Percentiles rank a stretch among this genome's conserved stretches.
Conservation (phyloP, 2,888 invertebrate genomes). For the Alviniconcha strummeri region DNA sequence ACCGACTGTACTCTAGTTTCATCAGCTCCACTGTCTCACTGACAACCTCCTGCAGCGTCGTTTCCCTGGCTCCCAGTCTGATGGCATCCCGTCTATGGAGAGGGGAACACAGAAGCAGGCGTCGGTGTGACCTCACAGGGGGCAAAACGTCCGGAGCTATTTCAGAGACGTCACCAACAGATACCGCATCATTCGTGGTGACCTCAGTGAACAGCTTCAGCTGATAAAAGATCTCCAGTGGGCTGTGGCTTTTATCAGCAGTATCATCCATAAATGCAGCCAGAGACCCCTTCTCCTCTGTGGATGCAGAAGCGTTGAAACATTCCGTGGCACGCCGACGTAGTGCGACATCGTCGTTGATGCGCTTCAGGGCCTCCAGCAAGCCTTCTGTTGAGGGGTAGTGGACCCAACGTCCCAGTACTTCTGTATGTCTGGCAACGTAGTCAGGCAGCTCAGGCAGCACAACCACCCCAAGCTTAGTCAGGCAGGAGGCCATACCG, state of each 20-base stretch:
- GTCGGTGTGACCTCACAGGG: background rate
- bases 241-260: background rate
- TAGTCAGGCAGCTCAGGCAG: slow-evolving; percentile 2
- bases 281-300: background rate
- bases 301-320: background rate
- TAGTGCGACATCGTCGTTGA: background rate
- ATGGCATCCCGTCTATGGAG: background rate
- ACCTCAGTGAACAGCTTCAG: background rate
- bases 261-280: background rate
- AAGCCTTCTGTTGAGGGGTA: background rate
- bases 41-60: background rate
- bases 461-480: background rate
- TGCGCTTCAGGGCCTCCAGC: background rate
- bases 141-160: background rate
- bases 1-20: background rate
- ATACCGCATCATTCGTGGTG: background rate
- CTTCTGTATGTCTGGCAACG: background rate
- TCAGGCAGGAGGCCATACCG: background rate
- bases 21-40: background rate
- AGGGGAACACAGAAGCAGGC: background rate
- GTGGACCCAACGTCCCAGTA: background rate
- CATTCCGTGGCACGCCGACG: background rate
- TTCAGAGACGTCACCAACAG: background rate
- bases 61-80: background rate
- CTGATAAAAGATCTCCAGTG: background rate